phyloP scores from a whole-genome alignment of 92 coral and sea anemone genomes.

The Nematostella vectensis region DNA sequence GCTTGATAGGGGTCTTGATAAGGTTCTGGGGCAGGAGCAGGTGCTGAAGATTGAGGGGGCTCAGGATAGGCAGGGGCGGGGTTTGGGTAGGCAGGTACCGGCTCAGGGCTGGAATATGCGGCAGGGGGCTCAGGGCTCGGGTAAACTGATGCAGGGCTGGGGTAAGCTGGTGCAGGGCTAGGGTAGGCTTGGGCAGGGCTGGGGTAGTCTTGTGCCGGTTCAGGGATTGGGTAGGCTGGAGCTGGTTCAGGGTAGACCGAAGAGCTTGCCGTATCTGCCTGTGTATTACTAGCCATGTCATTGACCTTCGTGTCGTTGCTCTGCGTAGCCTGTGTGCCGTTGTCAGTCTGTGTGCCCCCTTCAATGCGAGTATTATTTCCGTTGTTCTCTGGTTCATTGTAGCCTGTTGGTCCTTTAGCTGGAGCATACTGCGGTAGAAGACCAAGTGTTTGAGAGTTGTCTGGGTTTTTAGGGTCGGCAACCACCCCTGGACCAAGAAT shows the following conservation, averaged over 20 bases:
- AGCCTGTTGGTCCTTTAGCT: not conserved
- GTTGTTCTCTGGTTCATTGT: not conserved
- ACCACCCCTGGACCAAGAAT: not conserved
- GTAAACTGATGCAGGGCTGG: not conserved
- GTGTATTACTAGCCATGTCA: not conserved
- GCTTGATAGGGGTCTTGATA: slow-evolving; percentile 1
- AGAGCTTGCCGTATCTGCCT: not conserved
- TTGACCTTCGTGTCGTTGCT: not conserved
- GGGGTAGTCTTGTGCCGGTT: not conserved
- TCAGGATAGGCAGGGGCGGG: not conserved
- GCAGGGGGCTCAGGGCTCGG: not conserved
- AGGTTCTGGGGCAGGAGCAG: not conserved
- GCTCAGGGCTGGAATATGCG: not conserved
- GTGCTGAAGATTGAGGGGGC: not conserved
- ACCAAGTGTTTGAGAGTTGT: not conserved
- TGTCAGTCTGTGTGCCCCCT: too few species aligned
- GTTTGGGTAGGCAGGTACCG: not conserved
- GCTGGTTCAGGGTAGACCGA: not conserved
- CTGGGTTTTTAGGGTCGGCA: too few species aligned
- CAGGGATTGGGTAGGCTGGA: too few species aligned
- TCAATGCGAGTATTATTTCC: not conserved
- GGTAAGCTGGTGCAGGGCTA: slow-evolving; percentile 1
- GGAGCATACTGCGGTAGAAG: not conserved
- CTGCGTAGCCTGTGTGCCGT: not conserved
- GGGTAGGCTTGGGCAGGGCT: not conserved